Evolutionary conservation across 2,888 invertebrate species (phyloP), one percentile per base, ranked within the genome.

Genomic region (Bugula neritina): DNA sequence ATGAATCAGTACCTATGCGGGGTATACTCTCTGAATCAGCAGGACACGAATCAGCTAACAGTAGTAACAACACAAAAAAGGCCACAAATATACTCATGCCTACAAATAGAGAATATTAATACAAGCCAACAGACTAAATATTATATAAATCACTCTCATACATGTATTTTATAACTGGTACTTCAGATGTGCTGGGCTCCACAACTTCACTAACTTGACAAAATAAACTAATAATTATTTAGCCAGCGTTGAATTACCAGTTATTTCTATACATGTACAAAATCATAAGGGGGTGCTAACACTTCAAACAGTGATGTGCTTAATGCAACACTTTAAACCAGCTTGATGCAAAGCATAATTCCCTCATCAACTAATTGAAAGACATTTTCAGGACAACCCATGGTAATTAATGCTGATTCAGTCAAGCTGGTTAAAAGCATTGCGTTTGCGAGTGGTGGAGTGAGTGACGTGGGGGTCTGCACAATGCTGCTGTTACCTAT

Each of bases 41-140:
- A 1, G 78, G 78, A 10, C 77, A 77, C 29, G 76, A 76, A 63
- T 78, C 78, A 31, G 78, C 77, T 43, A 78, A 71, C 25, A 78
- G 75, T 34, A 78, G 75, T 54, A 78, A 74, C 43, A 78, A 71
- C 31, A 78, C 76, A 73, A 78, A 78, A 73, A 78, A 79, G 72
- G 77, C 78, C 71, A 77, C 77, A 72, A 78, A 78, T 23, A 78
- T 77, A 73, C 76, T 78, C 76, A 78, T 77, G 54, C 78, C 78
- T 77, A 69, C 54, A n/a, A 73, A 25, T 43, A 1, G 10, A 43
- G 17, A 43, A 43, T 43, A 43, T 43, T 43, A 5, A 43, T 43
- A 17, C 43, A 43, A 43, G 43, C 43, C 43, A 43, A 43, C 43
- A 10, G 43, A 43, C 43, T 43, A 43, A 43, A 43, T 10, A 43